Conservation (phyloP, 2,797 vertebrate species). For the Tenualosa ilisha region DNA sequence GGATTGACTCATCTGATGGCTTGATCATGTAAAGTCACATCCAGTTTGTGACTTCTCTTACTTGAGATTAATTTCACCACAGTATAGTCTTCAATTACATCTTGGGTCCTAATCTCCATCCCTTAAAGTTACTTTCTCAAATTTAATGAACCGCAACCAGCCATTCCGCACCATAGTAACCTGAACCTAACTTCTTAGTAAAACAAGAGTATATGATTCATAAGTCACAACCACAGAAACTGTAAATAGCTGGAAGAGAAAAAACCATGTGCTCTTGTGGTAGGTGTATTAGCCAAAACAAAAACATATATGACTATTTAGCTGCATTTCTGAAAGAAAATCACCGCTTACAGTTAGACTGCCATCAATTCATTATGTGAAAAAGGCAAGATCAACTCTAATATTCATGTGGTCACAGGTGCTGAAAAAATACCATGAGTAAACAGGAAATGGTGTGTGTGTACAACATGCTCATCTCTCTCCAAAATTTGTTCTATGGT, state of each 20-base stretch:
- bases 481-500: background rate
- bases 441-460: slow-evolving; percentile 20
- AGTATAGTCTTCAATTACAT: background rate
- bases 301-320: background rate
- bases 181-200: background rate
- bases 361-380: background rate
- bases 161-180: background rate
- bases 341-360: background rate
- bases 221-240: slow-evolving; percentile 17
- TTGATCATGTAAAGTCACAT: background rate
- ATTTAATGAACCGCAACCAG: background rate
- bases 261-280: background rate
- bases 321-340: background rate
- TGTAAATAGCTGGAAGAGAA: background rate
- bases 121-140: background rate
- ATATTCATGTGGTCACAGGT: background rate
- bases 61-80: background rate
- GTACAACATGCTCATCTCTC: background rate
- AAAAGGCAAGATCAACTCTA: background rate
- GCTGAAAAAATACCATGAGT: slow-evolving; percentile 1
- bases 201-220: slow-evolving; percentile 11
- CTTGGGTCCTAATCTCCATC: background rate
- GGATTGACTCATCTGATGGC: background rate
- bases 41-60: background rate
- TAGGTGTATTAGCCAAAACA: slow-evolving; percentile 1